These are phyloP conservation scores for Chelonia mydas DNA, from an alignment of 2,797 vertebrate genomes.

Conservation along the genomic window DNA sequence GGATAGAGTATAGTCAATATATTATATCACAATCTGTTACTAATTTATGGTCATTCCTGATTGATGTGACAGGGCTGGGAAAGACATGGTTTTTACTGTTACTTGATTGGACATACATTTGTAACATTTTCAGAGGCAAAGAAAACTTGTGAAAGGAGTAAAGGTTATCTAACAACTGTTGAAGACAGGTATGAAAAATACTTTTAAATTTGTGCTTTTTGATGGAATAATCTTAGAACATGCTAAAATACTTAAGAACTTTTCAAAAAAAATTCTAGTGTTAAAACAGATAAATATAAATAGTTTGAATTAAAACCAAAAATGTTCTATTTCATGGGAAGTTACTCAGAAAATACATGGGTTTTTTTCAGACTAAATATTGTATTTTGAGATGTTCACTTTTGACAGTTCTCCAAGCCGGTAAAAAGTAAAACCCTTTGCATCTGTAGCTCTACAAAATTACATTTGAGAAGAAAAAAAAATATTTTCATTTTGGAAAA, in stretches of 20 bases:
- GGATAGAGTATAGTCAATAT: neutral
- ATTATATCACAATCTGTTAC: rapidly evolving
- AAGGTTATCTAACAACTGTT: conserved; percentile 83
- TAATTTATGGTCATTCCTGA: neutral
- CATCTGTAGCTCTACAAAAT: neutral
- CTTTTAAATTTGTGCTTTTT: neutral
- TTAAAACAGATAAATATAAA: neutral
- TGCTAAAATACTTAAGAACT: neutral
- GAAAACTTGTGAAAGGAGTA: conserved; percentile 79
- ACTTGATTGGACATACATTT: conserved; percentile 84
- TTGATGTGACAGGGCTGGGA: conserved; percentile 85
- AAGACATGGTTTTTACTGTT: conserved; percentile 87
- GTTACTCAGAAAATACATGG: neutral
- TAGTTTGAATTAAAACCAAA: rapidly evolving
- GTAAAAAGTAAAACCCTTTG: neutral
- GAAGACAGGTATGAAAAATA: conserved; percentile 84
- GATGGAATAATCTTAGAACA: neutral
- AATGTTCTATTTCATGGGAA: neutral
- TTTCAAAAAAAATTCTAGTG: rapidly evolving
- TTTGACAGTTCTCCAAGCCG: neutral
- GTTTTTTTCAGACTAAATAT: neutral
- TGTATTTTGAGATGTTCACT: neutral
- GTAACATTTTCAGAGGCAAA: conserved; percentile 88
- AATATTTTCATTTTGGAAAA: neutral
- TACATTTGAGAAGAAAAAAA: neutral